Evolutionary conservation across 2,113 vertebrate species (phyloP), one percentile per base, ranked within the genome.

Genomic region (Girardinichthys multiradiatus): DNA sequence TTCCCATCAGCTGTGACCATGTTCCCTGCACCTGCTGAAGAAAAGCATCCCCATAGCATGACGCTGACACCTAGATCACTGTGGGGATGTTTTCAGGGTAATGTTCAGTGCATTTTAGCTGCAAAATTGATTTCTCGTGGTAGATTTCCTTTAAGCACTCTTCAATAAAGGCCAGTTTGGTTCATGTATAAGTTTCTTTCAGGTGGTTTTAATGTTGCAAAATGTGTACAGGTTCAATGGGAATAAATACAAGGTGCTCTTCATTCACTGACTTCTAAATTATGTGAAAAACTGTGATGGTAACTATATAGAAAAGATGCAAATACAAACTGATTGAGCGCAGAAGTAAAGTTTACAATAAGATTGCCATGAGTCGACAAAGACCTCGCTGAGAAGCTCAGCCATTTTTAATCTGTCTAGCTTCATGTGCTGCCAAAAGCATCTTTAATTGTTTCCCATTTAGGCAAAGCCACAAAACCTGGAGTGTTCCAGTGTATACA

Each of bases 381-480:
- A 1, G 74, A 60, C 68, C 67, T 28, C 42, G 2, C 42, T 45
- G 42, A 19, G 19, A 45, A 45, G 42, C 85, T 82, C 58, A 30
- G 68, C 79, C 79, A 65, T 78, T 84, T 88, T 77, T 87, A 87
- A 76, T 72, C 66, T 26, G 76, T 77, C 79, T 84, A 79, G 67
- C 51, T 90, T 86, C 83, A 74, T 74, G 76, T 72, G 76, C 65
- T 86, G 85, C 89, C 87, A 89, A 75, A 72, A 81, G 62, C 35
- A 60, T 57, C 78, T 86, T 86, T 89, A 86, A 86, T 84, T 77
- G 83, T 89, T 86, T 87, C 85, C 83, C 81, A 79, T 86, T 87
- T 77, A 78, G 87, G 67, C 70, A 48, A 84, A 89, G 77, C 83
- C 86, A 51, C 86, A 87, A 62, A 82, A 72, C 87, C 11, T 39